Percentiles rank a stretch among this genome's conserved stretches.
phyloP scores from a whole-genome alignment of 2,888 invertebrate genomes.

The Sinopyrophorus schimmeli region DNA sequence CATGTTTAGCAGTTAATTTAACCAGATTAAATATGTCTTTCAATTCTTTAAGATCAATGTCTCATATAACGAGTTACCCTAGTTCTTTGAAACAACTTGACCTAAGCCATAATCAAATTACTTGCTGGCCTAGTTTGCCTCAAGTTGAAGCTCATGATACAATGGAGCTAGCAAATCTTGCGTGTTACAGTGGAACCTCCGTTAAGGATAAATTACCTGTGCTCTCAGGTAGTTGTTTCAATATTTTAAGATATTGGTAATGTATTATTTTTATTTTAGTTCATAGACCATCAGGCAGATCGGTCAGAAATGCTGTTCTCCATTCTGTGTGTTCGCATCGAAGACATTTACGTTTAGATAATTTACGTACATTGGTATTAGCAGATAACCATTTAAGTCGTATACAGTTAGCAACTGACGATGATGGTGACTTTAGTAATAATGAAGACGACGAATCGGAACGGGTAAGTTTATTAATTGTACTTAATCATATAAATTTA shows the following conservation, averaged over 20 bases:
- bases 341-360: constrained; percentile 81
- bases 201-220: constrained; percentile 49
- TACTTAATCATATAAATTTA: not conserved
- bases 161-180: constrained; percentile 67
- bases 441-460: constrained; percentile 65
- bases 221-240: constrained; percentile 44
- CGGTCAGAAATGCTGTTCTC: constrained; percentile 72
- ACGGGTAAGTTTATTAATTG: constrained; percentile 57
- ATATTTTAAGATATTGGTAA: not conserved
- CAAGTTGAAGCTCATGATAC: constrained; percentile 65
- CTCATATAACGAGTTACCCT: constrained; percentile 88
- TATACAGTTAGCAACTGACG: constrained; percentile 80
- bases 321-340: constrained; percentile 83
- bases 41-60: constrained; percentile 80
- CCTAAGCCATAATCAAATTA: constrained; percentile 88
- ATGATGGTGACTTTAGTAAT: constrained; percentile 68
- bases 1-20: constrained; percentile 87
- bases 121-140: constrained; percentile 86
- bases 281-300: constrained; percentile 60
- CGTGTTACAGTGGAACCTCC: constrained; percentile 62
- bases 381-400: constrained; percentile 83
- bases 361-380: constrained; percentile 79
- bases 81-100: constrained; percentile 88
- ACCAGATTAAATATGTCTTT: constrained; percentile 89
- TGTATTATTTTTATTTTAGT: constrained; percentile 42